A percentile compares a stretch with the other conserved stretches of the same genome.
phyloP scores from a whole-genome alignment of 2,113 vertebrate genomes.

The Odocoileus hemionus region DNA sequence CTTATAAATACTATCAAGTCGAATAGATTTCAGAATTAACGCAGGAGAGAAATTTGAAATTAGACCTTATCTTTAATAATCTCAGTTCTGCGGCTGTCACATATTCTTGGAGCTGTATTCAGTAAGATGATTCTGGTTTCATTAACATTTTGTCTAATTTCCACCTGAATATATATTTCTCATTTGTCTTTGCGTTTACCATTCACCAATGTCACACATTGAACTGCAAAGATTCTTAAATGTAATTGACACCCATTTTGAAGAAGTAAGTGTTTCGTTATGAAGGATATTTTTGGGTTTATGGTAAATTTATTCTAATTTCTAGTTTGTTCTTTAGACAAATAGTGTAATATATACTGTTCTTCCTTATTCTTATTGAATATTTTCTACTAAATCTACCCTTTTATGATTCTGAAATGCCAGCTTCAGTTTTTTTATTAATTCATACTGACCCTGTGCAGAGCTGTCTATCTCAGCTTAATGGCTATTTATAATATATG shows the following conservation, averaged over 20 bases:
- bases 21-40: not conserved
- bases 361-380: slow-evolving; percentile 50
- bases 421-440: slow-evolving; percentile 76
- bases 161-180: slow-evolving; percentile 47
- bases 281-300: slow-evolving; percentile 67
- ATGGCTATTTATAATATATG: slow-evolving; percentile 79
- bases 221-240: slow-evolving; percentile 60
- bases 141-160: slow-evolving; percentile 75
- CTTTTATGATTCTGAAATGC: slow-evolving; percentile 73
- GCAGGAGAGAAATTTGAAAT: not conserved
- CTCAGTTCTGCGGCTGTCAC: not conserved
- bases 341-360: slow-evolving; percentile 52
- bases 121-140: not conserved
- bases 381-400: slow-evolving; percentile 71
- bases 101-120: not conserved
- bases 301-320: slow-evolving; percentile 73
- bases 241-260: slow-evolving; percentile 66
- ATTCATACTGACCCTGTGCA: slow-evolving; percentile 80
- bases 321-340: slow-evolving; percentile 73
- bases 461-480: slow-evolving; percentile 78
- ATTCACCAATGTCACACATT: slow-evolving; percentile 49
- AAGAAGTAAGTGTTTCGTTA: slow-evolving; percentile 69
- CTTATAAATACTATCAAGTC: not conserved
- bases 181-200: slow-evolving; percentile 68
- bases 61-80: not conserved